phyloP scores from a whole-genome alignment of 2,797 vertebrate species.

The Cyprinodon diabolis region DNA sequence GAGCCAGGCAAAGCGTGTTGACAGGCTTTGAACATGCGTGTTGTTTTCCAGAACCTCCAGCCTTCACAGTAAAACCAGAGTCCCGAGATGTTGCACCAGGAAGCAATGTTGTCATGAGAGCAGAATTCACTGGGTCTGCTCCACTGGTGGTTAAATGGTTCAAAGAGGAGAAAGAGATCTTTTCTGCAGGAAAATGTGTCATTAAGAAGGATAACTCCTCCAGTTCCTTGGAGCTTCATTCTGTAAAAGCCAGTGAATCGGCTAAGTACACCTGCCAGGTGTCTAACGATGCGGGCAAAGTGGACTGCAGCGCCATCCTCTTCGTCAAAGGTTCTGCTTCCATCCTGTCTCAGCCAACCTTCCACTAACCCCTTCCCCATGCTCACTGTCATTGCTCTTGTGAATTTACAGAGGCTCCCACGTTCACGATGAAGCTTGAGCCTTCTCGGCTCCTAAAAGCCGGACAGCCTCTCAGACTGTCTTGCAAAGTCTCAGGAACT shows the following conservation, averaged over 20 bases:
- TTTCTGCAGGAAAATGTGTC: slow-evolving; percentile 88
- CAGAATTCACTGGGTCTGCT: slow-evolving; percentile 88
- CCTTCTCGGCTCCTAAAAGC: slow-evolving; percentile 82
- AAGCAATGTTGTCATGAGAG: slow-evolving; percentile 85
- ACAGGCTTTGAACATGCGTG: slow-evolving; percentile 37
- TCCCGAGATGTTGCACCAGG: slow-evolving; percentile 86
- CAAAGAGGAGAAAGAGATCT: slow-evolving; percentile 89
- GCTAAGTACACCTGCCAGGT: slow-evolving; percentile 93
- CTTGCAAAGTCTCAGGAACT: slow-evolving; percentile 90
- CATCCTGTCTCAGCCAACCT: slow-evolving; percentile 31
- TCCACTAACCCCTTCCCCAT: slow-evolving; percentile 46
- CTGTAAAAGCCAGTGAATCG: slow-evolving; percentile 90
- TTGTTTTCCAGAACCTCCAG: slow-evolving; percentile 86
- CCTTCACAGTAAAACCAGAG: slow-evolving; percentile 84
- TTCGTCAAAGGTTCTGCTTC: slow-evolving; percentile 95
- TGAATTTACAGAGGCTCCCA: slow-evolving; percentile 82
- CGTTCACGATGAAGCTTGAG: slow-evolving; percentile 89
- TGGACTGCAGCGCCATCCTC: slow-evolving; percentile 86
- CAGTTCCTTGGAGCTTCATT: slow-evolving; percentile 91
- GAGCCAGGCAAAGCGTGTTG: neutral
- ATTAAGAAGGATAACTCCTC: slow-evolving; percentile 91
- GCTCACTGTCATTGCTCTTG: slow-evolving; percentile 54
- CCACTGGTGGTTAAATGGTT: slow-evolving; percentile 92
- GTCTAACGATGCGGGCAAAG: slow-evolving; percentile 90
- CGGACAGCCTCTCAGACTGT: slow-evolving; percentile 83